phyloP scores from a whole-genome alignment of 2,888 invertebrate species.

The Hoplodrina ambigua region DNA sequence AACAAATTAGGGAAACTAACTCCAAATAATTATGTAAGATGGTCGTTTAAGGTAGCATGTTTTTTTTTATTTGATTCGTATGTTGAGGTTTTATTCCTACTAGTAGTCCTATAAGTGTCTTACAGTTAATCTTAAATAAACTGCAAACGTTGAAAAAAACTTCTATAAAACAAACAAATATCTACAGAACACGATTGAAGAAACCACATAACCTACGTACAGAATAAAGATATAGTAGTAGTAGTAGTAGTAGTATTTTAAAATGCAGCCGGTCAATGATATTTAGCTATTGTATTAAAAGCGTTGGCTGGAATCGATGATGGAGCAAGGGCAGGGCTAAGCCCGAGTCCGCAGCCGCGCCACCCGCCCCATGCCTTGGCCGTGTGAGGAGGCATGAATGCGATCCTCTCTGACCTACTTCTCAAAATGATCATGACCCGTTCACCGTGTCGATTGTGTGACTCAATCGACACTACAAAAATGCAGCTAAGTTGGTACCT shows the following conservation, averaged over 20 bases:
- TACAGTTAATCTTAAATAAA: background rate
- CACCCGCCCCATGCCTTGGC: constrained; percentile 56
- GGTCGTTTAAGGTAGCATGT: too few relatives aligned
- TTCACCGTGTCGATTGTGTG: constrained; percentile 55
- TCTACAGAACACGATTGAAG: background rate
- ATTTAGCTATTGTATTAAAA: constrained; percentile 35
- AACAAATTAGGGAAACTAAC: too few relatives aligned
- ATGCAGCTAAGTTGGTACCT: too few relatives aligned
- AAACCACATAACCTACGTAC: background rate
- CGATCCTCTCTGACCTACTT: constrained; percentile 83
- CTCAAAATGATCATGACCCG: constrained; percentile 82
- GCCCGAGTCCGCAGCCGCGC: constrained; percentile 25
- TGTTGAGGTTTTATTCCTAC: too few relatives aligned
- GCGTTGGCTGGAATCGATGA: constrained; percentile 50
- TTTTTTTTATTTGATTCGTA: too few relatives aligned
- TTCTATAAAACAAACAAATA: background rate
- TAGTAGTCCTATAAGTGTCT: too few relatives aligned
- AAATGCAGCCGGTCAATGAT: constrained; percentile 42
- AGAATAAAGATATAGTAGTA: too few relatives aligned
- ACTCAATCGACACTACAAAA: constrained; percentile 6
- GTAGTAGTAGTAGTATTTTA: background rate
- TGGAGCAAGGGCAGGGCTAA: constrained; percentile 69
- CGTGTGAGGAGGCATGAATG: constrained; percentile 68
- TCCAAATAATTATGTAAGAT: too few relatives aligned
- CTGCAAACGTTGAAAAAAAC: background rate